phyloP scores from a whole-genome alignment of 2,797 vertebrate species.

The Chelidonichthys spinosus region DNA sequence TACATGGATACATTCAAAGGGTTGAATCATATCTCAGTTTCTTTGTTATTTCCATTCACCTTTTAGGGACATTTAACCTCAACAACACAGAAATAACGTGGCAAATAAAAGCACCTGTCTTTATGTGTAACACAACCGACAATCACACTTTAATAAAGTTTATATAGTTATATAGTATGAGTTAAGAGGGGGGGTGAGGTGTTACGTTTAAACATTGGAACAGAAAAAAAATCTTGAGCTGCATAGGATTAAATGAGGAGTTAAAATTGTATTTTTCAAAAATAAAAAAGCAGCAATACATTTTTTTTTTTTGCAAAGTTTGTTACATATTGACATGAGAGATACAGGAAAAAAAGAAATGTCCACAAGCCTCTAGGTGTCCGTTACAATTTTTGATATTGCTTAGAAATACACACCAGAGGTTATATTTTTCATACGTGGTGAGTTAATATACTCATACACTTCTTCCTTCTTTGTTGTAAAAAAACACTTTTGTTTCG shows the following conservation, averaged over 20 bases:
- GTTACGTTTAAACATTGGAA: not conserved
- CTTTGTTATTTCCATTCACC: constrained; percentile 20
- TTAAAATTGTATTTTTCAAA: not conserved
- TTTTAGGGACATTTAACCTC: constrained; percentile 31
- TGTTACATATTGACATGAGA: not conserved
- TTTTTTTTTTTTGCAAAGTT: not conserved
- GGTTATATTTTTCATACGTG: not conserved
- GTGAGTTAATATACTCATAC: not conserved
- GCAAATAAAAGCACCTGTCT: too few species aligned
- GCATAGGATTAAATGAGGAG: not conserved
- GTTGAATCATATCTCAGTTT: constrained; percentile 11
- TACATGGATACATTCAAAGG: constrained; percentile 10
- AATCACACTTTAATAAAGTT: too few species aligned
- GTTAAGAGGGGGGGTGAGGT: not conserved
- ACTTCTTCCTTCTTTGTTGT: not conserved
- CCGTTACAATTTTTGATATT: not conserved
- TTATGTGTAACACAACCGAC: too few species aligned
- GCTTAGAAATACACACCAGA: not conserved
- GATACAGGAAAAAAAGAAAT: too few species aligned
- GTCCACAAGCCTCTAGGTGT: not conserved
- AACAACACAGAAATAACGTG: not conserved
- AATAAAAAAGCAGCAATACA: not conserved
- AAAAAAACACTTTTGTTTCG: not conserved
- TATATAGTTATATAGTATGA: too few species aligned
- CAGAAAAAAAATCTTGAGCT: not conserved